phyloP scores from a whole-genome alignment of 2,113 vertebrate genomes.

The Entomyzon cyanotis region DNA sequence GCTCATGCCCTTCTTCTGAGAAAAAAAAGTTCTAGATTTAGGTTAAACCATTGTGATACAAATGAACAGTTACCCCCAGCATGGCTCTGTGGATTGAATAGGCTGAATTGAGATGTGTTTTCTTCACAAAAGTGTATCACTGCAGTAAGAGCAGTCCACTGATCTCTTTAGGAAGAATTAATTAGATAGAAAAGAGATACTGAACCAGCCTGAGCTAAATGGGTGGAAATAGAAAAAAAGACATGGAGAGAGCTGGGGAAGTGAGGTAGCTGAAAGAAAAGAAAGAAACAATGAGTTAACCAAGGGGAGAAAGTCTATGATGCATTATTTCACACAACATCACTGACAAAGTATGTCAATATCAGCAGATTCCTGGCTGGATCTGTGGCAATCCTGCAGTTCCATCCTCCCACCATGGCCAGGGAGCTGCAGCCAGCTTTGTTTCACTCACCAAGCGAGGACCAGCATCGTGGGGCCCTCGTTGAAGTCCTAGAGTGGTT shows the following conservation, averaged over 20 bases:
- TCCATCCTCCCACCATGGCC: not conserved
- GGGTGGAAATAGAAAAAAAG: not conserved
- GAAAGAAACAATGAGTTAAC: not conserved
- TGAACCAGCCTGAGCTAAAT: not conserved
- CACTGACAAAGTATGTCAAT: not conserved
- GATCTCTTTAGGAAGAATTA: not conserved
- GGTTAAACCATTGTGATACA: not conserved
- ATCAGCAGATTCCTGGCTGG: not conserved
- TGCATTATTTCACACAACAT: not conserved
- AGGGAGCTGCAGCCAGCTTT: not conserved
- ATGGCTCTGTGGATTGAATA: not conserved
- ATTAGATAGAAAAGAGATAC: not conserved
- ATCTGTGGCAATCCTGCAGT: not conserved
- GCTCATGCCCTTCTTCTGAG: not conserved
- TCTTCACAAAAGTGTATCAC: not conserved
- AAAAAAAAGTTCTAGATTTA: not conserved
- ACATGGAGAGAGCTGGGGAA: not conserved
- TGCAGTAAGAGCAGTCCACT: not conserved
- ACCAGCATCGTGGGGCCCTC: not conserved
- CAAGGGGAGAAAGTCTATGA: not conserved
- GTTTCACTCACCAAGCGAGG: rapidly evolving
- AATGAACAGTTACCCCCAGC: not conserved
- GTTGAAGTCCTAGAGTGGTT: conserved; percentile 3
- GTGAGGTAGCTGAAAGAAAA: not conserved
- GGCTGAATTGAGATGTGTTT: not conserved